Percentiles rank a stretch among this genome's conserved stretches.
Evolutionary conservation across 2,888 invertebrate genomes (phyloP).

Genomic region (Tipula lateralis): DNA sequence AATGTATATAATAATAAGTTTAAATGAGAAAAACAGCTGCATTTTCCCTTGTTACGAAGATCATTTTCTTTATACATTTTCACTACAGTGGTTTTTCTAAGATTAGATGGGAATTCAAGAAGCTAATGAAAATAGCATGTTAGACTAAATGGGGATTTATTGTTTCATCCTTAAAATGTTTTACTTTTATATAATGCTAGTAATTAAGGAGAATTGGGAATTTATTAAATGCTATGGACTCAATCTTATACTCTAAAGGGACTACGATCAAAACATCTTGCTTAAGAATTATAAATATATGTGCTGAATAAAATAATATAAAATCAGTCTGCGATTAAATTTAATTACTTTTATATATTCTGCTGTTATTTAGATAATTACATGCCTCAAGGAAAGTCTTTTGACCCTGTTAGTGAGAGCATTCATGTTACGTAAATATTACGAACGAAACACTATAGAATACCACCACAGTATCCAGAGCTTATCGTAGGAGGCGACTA

Average conservation of each 20-base stretch:
- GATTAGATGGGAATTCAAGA: conserved; percentile 24
- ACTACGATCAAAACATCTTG: neutral
- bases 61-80: neutral
- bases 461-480: no score
- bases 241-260: neutral
- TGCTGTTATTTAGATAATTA: no score
- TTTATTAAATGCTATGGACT: neutral
- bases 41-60: neutral
- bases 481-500: no score
- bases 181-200: neutral
- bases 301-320: neutral
- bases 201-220: conserved; percentile 19
- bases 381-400: no score
- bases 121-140: conserved; percentile 5
- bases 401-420: no score
- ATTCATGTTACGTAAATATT: no score
- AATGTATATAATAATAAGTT: neutral
- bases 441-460: no score
- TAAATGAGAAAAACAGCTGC: conserved; percentile 19
- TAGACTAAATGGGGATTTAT: neutral
- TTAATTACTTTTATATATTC: no score
- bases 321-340: neutral
- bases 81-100: neutral
- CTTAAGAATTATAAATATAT: neutral
- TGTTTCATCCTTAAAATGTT: conserved; percentile 3